Evolutionary conservation across 2,888 invertebrate genomes (phyloP).

Genomic region (Chloromyia formosa): DNA sequence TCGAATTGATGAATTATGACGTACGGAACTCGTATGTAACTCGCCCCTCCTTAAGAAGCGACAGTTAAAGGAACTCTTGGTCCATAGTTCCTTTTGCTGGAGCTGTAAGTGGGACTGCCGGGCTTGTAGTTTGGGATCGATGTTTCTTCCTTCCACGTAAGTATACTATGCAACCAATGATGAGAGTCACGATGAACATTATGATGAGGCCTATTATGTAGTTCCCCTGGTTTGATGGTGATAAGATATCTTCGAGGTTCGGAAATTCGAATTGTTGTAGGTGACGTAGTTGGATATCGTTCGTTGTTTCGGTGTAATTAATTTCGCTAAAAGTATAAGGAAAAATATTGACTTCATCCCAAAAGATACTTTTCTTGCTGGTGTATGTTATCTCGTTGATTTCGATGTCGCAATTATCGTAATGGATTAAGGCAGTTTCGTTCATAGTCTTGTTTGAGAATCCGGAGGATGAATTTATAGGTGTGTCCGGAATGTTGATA

Average conservation of each 20-base stretch:
- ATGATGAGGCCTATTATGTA: no score
- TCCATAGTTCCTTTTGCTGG: background rate
- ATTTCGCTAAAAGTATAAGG: background rate
- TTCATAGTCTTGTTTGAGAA: background rate
- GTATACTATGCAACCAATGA: background rate
- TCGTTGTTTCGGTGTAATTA: no score
- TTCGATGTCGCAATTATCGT: constrained; percentile 6
- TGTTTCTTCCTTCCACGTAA: no score
- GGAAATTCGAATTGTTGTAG: no score
- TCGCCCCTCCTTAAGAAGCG: constrained; percentile 5
- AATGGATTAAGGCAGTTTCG: background rate
- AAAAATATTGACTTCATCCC: background rate
- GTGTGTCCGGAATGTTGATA: background rate
- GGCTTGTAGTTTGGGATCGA: background rate
- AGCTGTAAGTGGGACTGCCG: background rate
- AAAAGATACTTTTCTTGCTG: background rate
- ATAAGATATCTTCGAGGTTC: background rate
- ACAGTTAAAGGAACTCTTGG: background rate
- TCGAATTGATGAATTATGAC: no score
- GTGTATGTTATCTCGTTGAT: constrained; percentile 2
- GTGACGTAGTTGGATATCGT: no score
- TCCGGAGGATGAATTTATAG: background rate
- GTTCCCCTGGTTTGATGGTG: background rate
- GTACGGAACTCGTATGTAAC: constrained; percentile 15
- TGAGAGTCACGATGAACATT: background rate